Conservation (phyloP, 2,113 vertebrate genomes). For the Aldabrachelys gigantea region DNA sequence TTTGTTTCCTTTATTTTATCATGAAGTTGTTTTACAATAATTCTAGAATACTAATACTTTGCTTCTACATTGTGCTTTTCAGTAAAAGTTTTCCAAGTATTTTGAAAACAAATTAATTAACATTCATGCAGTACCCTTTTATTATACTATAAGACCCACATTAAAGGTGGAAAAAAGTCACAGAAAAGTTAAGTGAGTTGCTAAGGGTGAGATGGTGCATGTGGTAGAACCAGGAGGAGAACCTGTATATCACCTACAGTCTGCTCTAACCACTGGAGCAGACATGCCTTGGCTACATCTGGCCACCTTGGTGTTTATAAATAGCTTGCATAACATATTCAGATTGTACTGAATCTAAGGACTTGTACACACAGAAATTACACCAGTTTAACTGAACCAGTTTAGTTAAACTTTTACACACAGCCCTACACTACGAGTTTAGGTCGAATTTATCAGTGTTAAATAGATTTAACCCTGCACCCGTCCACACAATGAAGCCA, state of each 20-base stretch:
- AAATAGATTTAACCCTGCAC: too few relatives aligned
- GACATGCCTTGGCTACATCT: neutral
- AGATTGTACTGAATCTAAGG: neutral
- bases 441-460: too few relatives aligned
- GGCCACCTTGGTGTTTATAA: neutral
- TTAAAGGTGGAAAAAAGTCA: neutral
- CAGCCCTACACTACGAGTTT: too few relatives aligned
- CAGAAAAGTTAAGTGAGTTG: neutral
- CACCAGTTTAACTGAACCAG: accelerated
- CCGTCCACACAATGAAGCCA: too few relatives aligned
- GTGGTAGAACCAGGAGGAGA: neutral
- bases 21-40: neutral
- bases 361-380: neutral
- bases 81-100: neutral
- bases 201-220: neutral
- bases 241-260: neutral
- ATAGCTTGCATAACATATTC: neutral
- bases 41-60: neutral
- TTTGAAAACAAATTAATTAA: neutral
- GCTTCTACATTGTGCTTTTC: neutral
- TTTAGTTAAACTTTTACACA: neutral
- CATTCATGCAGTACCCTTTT: neutral
- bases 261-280: neutral
- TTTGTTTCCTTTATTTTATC: neutral
- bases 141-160: neutral